These are phyloP conservation scores for Rosalia funebris DNA, from an alignment of 2,888 invertebrate genomes.

Conservation along the genomic window DNA sequence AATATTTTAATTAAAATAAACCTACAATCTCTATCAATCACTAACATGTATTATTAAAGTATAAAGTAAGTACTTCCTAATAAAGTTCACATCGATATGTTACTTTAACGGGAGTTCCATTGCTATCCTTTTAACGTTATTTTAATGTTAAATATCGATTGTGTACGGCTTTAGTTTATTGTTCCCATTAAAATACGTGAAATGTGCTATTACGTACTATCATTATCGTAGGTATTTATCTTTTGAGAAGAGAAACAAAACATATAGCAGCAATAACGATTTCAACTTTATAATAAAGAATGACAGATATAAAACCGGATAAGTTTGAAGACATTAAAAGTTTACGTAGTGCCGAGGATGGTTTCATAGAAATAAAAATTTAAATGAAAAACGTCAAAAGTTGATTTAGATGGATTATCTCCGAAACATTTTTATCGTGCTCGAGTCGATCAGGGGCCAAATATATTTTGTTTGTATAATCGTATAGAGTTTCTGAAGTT, in stretches of 20 bases:
- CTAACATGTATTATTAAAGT: too few relatives aligned
- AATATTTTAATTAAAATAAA: too few relatives aligned
- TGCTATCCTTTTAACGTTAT: too few relatives aligned
- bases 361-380: slow-evolving; percentile 7
- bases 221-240: too few relatives aligned
- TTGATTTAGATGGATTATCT: slow-evolving; percentile 16
- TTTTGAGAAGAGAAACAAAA: not conserved
- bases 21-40: too few relatives aligned
- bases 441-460: slow-evolving; percentile 3
- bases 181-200: too few relatives aligned
- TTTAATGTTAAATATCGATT: too few relatives aligned
- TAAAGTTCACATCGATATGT: too few relatives aligned
- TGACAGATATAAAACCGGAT: slow-evolving; percentile 6
- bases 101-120: too few relatives aligned
- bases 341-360: not conserved
- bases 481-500: slow-evolving; percentile 2
- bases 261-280: not conserved
- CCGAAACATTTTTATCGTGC: not conserved
- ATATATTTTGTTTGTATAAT: slow-evolving; percentile 18
- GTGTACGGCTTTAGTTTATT: too few relatives aligned
- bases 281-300: slow-evolving; percentile 11
- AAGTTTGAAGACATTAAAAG: slow-evolving; percentile 6
- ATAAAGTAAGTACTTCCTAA: too few relatives aligned
- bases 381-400: slow-evolving; percentile 12
- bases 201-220: too few relatives aligned